Conservation (phyloP, 2,797 vertebrate species). For the Rhabdophis nuchalis region DNA sequence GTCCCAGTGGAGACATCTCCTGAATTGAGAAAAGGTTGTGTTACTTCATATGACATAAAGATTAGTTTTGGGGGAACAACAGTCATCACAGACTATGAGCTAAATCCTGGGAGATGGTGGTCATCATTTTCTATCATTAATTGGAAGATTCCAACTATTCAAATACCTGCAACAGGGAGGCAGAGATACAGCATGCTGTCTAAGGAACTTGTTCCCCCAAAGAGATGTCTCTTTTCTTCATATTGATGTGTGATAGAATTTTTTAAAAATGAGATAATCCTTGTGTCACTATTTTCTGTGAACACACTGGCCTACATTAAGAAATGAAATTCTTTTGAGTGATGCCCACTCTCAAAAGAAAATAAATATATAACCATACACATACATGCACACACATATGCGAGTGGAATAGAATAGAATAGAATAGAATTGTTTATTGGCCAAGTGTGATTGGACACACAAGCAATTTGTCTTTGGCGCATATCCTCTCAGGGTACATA, state of each 20-base stretch:
- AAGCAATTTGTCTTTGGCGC: too few species aligned
- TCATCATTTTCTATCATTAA: not conserved
- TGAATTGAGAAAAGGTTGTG: constrained; percentile 11
- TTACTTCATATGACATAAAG: not conserved
- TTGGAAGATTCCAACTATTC: not conserved
- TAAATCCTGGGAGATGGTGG: not conserved
- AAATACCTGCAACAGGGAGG: not conserved
- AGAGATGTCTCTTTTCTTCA: not conserved
- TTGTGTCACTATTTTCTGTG: not conserved
- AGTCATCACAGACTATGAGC: not conserved
- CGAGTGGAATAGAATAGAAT: too few species aligned
- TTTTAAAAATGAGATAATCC: not conserved
- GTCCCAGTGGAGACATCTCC: constrained; percentile 3
- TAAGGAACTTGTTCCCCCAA: not conserved
- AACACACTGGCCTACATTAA: not conserved
- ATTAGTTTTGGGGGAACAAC: not conserved
- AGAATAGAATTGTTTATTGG: too few species aligned
- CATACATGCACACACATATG: too few species aligned
- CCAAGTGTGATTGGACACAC: too few species aligned
- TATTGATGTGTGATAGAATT: not conserved
- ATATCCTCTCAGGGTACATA: too few species aligned
- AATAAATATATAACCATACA: not conserved
- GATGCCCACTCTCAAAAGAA: not conserved
- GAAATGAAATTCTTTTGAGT: not conserved
- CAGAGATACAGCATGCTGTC: not conserved